phyloP scores from a whole-genome alignment of 2,113 vertebrate species.

The Grantiella picta region DNA sequence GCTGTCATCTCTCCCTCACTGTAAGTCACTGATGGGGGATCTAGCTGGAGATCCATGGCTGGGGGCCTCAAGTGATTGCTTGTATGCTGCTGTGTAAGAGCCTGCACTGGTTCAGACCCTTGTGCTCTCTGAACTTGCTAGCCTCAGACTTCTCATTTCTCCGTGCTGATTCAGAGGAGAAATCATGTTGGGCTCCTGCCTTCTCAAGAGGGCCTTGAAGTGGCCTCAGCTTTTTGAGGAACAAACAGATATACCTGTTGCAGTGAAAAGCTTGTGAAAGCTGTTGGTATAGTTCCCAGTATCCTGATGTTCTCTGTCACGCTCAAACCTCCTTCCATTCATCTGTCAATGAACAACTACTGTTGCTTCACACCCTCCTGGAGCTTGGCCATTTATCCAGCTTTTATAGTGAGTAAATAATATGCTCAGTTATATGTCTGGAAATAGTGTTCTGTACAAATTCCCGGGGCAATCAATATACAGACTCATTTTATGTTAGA shows the following conservation, averaged over 20 bases:
- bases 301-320: neutral
- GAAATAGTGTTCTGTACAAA: constrained; percentile 61
- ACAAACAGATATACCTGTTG: neutral
- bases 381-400: constrained; percentile 43
- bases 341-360: neutral
- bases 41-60: neutral
- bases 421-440: constrained; percentile 53
- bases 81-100: neutral
- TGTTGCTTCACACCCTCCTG: neutral
- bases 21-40: neutral
- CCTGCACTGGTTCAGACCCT: neutral
- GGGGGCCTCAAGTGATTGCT: neutral
- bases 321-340: constrained; percentile 17
- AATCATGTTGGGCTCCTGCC: neutral
- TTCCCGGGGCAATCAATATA: constrained; percentile 63
- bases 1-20: neutral
- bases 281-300: neutral
- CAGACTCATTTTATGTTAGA: constrained; percentile 52
- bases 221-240: neutral
- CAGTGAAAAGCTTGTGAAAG: neutral
- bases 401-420: constrained; percentile 63
- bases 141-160: neutral
- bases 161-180: neutral
- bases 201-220: neutral
- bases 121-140: neutral